phyloP scores from a whole-genome alignment of 2,797 vertebrate genomes.

The Lithobates pipiens region DNA sequence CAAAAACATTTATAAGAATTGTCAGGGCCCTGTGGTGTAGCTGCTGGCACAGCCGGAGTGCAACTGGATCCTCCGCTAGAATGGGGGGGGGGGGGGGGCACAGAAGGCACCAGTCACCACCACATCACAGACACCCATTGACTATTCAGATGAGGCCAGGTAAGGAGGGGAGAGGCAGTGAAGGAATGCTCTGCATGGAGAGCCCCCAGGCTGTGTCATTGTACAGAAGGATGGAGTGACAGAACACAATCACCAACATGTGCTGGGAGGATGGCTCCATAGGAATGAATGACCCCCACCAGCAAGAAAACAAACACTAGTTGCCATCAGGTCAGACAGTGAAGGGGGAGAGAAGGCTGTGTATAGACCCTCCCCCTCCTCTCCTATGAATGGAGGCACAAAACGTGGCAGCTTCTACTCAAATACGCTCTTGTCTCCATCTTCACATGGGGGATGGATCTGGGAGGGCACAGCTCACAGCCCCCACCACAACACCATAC shows the following conservation, averaged over 20 bases:
- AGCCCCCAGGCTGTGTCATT: neutral
- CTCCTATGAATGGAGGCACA: slow-evolving; percentile 45
- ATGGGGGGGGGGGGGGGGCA: neutral
- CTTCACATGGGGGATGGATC: slow-evolving; percentile 20
- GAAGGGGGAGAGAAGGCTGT: neutral
- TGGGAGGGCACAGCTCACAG: slow-evolving; percentile 20
- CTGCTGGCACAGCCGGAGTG: neutral
- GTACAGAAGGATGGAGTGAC: neutral
- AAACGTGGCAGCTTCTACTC: slow-evolving; percentile 54
- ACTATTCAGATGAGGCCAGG: neutral
- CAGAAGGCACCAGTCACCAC: no score
- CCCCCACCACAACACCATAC: neutral
- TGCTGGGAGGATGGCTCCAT: neutral
- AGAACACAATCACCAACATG: slow-evolving; percentile 10
- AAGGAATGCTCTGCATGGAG: neutral
- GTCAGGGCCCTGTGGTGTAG: neutral
- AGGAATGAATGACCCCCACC: neutral
- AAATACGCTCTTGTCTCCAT: slow-evolving; percentile 42
- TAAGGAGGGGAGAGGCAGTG: slow-evolving; percentile 10
- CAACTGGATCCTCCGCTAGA: slow-evolving; percentile 19
- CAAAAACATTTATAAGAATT: slow-evolving; percentile 34
- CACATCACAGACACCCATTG: no score
- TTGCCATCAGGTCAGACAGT: neutral
- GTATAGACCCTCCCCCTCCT: slow-evolving; percentile 28
- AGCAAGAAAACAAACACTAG: slow-evolving; percentile 29